Evolutionary conservation across 2,888 invertebrate species (phyloP).

Genomic region (Drosophila longiperda): DNA sequence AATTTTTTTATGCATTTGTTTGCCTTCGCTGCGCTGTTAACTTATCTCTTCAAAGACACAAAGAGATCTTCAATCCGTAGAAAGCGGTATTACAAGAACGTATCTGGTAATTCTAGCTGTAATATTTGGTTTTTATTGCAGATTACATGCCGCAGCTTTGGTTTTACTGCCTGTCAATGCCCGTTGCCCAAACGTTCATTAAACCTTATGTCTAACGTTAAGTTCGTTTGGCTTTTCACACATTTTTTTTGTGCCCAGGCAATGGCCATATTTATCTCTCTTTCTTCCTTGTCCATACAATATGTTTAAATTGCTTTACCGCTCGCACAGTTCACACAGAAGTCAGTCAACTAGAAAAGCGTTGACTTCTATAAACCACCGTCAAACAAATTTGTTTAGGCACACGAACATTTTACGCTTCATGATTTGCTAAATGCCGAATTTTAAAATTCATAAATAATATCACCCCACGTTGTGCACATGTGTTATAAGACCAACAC

Average conservation of each 20-base stretch:
- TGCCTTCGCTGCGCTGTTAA: slow-evolving; percentile 20
- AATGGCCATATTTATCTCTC: slow-evolving; percentile 4
- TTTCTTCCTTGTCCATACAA: background rate
- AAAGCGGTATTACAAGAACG: slow-evolving; percentile 53
- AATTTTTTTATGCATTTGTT: slow-evolving; percentile 57
- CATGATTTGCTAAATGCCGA: slow-evolving; percentile 62
- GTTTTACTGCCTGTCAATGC: slow-evolving; percentile 46
- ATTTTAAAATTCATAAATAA: slow-evolving; percentile 70
- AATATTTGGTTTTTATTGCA: slow-evolving; percentile 25
- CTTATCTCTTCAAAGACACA: slow-evolving; percentile 54
- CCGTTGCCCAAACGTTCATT: slow-evolving; percentile 44
- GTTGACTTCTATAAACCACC: slow-evolving; percentile 70
- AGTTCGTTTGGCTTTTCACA: slow-evolving; percentile 59
- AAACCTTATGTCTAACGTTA: slow-evolving; percentile 37
- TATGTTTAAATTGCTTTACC: background rate
- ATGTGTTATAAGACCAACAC: slow-evolving; percentile 40
- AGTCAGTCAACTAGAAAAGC: slow-evolving; percentile 69
- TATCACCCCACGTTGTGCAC: slow-evolving; percentile 10
- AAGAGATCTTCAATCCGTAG: slow-evolving; percentile 50
- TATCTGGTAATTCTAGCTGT: slow-evolving; percentile 53
- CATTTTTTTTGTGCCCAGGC: slow-evolving; percentile 12
- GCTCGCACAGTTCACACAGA: slow-evolving; percentile 62
- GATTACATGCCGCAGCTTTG: slow-evolving; percentile 32
- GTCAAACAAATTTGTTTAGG: slow-evolving; percentile 50
- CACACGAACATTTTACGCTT: slow-evolving; percentile 70